Base-by-base conservation (phyloP, 2,888 invertebrate genomes). In the Lissonota sp. region DNA sequence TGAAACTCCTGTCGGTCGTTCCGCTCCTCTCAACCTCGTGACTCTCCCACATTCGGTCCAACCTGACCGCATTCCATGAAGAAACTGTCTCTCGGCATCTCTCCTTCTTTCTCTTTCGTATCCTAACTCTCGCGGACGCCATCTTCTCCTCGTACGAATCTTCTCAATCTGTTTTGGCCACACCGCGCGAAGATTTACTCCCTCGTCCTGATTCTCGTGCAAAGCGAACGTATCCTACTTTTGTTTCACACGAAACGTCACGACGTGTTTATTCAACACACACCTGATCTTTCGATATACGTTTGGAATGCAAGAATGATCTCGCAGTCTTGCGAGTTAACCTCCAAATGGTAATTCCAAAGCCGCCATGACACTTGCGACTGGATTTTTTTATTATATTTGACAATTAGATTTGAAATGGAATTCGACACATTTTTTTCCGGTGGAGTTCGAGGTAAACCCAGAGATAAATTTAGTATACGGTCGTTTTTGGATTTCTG, bases 1-100 rank as follows among this genome's bases (percentile, higher is more conserved):
- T 67, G 66, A 79, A 81, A 71, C 69, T 79, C 63, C 58, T 60
- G 51, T 49, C 64, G 58, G 63, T 64, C 62, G 57, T 75, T 78
- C 53, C 64, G 71, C 40, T 69, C 46, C 74, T 73, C 76, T 66
- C 66, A 37, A 40, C 69, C 67, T 42, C 81, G 63, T 53, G 84
- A 64, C 85, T 88, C 87, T 87, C 86, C 83, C 86, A 86, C 85
- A 85, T 86, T 86, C 82, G 84, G 83, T 82, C 86, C 83, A 87
- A 87, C 84, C 86, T 87, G 88, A 89, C 89, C 89, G 88, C 88
- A 89, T 89, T 89, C 89, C 89, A 75, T 58, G 67, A 84, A 80
- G 84, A 88, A 89, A 88, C 86, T 86, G 85, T 87, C 86, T 85
- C 84, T 83, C 84, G 80, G 73, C 57, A 39, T 12, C n/a, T 8